Conservation (phyloP, 2,113 vertebrate genomes). For the Myotis lucifugus region DNA sequence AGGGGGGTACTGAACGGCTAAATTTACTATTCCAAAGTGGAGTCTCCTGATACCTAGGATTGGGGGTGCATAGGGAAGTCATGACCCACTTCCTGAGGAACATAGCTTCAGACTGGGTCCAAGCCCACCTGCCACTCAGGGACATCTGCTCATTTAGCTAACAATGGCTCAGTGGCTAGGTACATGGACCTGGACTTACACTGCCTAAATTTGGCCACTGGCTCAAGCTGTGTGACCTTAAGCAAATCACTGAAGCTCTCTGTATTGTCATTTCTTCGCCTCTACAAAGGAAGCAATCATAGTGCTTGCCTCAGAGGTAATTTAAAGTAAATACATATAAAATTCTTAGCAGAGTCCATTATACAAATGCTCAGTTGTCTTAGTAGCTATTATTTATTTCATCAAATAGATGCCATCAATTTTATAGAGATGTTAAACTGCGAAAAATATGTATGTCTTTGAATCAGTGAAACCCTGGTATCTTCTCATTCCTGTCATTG, state of each 20-base stretch:
- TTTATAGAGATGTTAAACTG: not conserved
- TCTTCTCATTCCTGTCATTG: not conserved
- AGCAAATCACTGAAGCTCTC: not conserved
- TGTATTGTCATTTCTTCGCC: not conserved
- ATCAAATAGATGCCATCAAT: not conserved
- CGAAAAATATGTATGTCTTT: not conserved
- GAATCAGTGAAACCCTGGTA: not conserved
- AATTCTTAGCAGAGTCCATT: not conserved
- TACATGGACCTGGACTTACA: not conserved
- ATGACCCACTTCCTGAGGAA: not conserved
- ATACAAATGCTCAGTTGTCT: not conserved
- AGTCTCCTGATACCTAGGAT: not conserved
- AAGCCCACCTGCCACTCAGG: accelerated
- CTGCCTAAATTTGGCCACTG: not conserved
- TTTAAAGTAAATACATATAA: not conserved
- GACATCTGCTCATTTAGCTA: not conserved
- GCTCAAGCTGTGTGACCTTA: not conserved
- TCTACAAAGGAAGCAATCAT: not conserved
- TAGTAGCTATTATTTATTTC: not conserved
- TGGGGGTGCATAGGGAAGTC: accelerated
- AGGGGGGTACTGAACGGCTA: not conserved
- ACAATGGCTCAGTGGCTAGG: not conserved
- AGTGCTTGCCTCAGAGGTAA: not conserved
- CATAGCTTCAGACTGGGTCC: not conserved
- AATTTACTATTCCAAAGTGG: not conserved